Conservation (phyloP, 2,888 invertebrate species). For the Platycheirus albimanus region DNA sequence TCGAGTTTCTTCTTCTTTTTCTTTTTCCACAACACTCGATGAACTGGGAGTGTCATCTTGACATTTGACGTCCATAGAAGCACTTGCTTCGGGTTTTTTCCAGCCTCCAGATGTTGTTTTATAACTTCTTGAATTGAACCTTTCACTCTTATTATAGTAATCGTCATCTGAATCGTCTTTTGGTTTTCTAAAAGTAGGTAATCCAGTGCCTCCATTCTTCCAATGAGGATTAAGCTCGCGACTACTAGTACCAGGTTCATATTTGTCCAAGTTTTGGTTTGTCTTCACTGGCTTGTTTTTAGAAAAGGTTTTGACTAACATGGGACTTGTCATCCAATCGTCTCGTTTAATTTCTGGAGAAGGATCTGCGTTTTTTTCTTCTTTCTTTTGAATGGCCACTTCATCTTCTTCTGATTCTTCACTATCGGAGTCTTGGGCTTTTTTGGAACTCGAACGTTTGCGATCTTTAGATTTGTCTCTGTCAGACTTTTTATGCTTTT, state of each 20-base stretch:
- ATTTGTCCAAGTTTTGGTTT: constrained; percentile 84
- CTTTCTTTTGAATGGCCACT: constrained; percentile 76
- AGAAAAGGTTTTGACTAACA: constrained; percentile 81
- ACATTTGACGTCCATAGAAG: too few species aligned
- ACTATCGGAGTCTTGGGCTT: not conserved
- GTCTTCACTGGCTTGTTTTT: constrained; percentile 83
- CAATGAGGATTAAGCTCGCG: constrained; percentile 96
- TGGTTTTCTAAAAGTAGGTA: constrained; percentile 85
- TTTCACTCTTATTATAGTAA: not conserved
- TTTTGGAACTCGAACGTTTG: not conserved
- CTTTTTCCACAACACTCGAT: constrained; percentile 52
- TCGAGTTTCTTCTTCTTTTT: constrained; percentile 29
- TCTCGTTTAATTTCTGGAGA: constrained; percentile 83
- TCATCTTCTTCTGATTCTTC: constrained; percentile 74
- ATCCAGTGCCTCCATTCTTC: constrained; percentile 93
- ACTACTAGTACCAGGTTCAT: constrained; percentile 88
- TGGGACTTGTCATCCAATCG: constrained; percentile 90
- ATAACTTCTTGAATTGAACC: not conserved
- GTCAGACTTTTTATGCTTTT: constrained; percentile 76
- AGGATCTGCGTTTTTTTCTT: constrained; percentile 76
- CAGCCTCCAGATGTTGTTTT: constrained; percentile 69
- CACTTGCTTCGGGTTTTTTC: constrained; percentile 60
- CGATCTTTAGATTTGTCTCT: constrained; percentile 70
- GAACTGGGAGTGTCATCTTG: not conserved
- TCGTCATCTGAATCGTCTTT: constrained; percentile 80